Evolutionary conservation across 2,797 vertebrate species (phyloP), one percentile per base, ranked within the genome.

Genomic region (Eurystomus glaucurus): DNA sequence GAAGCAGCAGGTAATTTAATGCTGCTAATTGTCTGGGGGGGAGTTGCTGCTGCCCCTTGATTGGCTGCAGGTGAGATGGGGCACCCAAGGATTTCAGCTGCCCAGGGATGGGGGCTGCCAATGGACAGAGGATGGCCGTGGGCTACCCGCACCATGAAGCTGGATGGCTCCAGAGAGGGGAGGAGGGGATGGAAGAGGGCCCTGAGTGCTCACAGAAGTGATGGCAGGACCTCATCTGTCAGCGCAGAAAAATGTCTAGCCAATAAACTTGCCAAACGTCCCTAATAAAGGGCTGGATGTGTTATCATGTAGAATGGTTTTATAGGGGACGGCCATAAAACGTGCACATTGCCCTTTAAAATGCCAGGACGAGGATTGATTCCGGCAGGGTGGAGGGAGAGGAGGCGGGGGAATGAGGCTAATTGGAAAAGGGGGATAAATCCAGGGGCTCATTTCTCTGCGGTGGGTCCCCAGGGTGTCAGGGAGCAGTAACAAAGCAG

Each of bases 211-310:
- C 64, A 9, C 76, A 81, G 85, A 95, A 96, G 96, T 94, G 96
- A 93, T 96, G 95, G 84, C 84, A 93, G 94, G 94, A 96, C 95
- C 87, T 94, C 91, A 93, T 95, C 94, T 96, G 96, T 96, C 96
- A 97, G 75, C 0, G 0, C 87, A 97, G 96, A 97, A 97, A 97
- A 95, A 97, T 91, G 89, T 80, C 93, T 97, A 91, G 41, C 95
- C 95, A 97, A 97, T 97, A 97, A 97, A 97, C 94, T 97, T 97
- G 97, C 97, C 94, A 95, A 92, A 95, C 91, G 28, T 95, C 93
- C 89, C 95, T 97, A 97, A 96, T 96, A 97, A 97, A 97, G 95
- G 93, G 93, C 94, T 95, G 94, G 95, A 95, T 97, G 78, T 93
- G 97, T 97, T 97, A 95, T 96, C 95, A 95, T 94, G 93, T 96